phyloP scores from a whole-genome alignment of 2,888 invertebrate species.

The Notodonta ziczac region DNA sequence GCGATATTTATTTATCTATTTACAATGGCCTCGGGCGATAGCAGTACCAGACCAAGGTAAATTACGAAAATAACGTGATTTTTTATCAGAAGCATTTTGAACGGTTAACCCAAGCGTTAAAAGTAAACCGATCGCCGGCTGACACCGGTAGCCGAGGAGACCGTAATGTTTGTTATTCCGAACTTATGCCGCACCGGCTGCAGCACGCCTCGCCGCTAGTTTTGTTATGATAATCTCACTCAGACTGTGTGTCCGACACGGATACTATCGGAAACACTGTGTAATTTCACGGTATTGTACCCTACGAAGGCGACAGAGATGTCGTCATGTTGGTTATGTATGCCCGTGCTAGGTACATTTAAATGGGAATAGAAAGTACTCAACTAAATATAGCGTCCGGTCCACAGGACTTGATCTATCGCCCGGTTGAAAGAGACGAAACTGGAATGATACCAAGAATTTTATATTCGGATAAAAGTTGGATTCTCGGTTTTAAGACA shows the following conservation, averaged over 20 bases:
- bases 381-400: too few relatives aligned
- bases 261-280: background rate
- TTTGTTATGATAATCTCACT: conserved; percentile 36
- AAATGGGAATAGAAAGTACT: too few relatives aligned
- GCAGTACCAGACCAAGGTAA: too few relatives aligned
- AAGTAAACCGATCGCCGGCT: background rate
- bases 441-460: too few relatives aligned
- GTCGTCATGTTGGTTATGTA: background rate
- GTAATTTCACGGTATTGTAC: conserved; percentile 1
- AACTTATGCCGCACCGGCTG: conserved; percentile 27
- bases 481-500: too few relatives aligned
- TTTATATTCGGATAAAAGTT: too few relatives aligned
- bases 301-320: background rate
- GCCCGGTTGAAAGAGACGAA: too few relatives aligned
- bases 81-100: too few relatives aligned
- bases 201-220: conserved; percentile 15
- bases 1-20: too few relatives aligned
- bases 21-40: too few relatives aligned
- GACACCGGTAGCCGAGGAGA: background rate
- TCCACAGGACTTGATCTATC: too few relatives aligned
- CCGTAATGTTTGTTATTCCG: conserved; percentile 31
- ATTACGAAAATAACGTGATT: too few relatives aligned
- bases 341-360: background rate
- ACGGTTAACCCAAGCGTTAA: background rate
- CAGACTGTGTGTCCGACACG: conserved; percentile 21